Evolutionary conservation across 2,888 invertebrate species (phyloP).

Genomic region (Ashinkailepas kermadecensis): DNA sequence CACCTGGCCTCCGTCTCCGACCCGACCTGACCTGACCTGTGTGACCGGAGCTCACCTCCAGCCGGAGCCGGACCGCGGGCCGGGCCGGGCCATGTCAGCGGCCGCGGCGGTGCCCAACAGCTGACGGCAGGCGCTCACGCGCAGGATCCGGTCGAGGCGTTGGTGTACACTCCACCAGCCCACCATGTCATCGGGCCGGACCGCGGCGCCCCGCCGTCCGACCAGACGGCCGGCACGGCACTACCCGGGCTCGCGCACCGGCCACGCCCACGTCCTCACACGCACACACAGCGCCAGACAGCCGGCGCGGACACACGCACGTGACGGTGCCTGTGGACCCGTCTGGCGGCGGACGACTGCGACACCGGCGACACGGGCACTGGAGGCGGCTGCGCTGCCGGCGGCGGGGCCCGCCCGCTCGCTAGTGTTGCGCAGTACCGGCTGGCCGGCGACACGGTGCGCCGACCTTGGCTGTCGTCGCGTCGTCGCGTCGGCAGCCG

Average conservation of each 20-base stretch:
- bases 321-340: too few species aligned
- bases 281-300: too few species aligned
- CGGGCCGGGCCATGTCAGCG: constrained; percentile 2
- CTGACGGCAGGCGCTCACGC: neutral
- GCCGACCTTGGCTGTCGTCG: neutral
- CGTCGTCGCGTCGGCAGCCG: neutral
- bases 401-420: neutral
- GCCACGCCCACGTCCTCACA: too few species aligned
- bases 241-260: neutral
- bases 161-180: neutral
- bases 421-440: neutral
- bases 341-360: neutral
- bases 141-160: neutral
- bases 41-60: neutral
- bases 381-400: neutral
- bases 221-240: neutral
- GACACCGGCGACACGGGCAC: neutral
- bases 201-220: neutral
- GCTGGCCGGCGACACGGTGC: neutral
- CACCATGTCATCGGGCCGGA: neutral
- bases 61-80: neutral
- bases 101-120: neutral
- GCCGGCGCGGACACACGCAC: neutral
- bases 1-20: too few species aligned
- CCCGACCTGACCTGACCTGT: too few species aligned